Evolutionary conservation across 2,113 vertebrate species (phyloP), one percentile per base, ranked within the genome.

Genomic region (Sylvilagus bachmani): DNA sequence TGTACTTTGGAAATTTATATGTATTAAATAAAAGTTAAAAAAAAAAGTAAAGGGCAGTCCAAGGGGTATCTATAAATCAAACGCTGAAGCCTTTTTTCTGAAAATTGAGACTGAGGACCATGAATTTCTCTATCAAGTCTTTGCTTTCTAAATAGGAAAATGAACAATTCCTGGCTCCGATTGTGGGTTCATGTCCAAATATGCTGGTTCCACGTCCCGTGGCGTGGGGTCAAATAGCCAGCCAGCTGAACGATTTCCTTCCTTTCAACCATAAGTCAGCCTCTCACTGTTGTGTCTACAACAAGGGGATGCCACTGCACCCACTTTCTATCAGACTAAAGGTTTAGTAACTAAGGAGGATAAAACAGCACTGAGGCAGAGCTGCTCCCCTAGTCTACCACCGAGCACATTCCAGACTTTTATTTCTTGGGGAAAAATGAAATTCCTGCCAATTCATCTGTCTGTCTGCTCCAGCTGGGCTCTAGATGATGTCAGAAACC

Each of bases 401-500:
- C 64, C 58, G 44, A 17, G 24, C 95, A 6, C 5, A 58, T 16
- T 69, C 90, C 21, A 53, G 22, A 79, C 51, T 6, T 71, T 58
- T 36, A 53, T 90, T 4, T 81, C 22, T 90, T 29, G 5, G 33
- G 14, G 33, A 70, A 86, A 79, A 8, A 38, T 13, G 5, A 36
- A 74, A 79, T 91, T 66, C 74, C 29, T 70, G 61, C 58, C 62
- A 79, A 36, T 6, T 74, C 25, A 19, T 55, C 49, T 69, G 8
- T 66, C 38, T 69, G 8, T 66, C 38, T 69, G 14, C n/a, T 33
- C 92, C 31, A 70, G 82, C 1, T 75, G 58, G 29, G 24, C n/a
- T 92, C 11, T 25, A 78, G 79, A 64, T 79, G 17, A 25, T 91
- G 64, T 86, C 64, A 89, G 29, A 36, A 94, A 83, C 12, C 11